Base-by-base conservation (phyloP, 2,113 vertebrate genomes). In the Pycnonotus jocosus region DNA sequence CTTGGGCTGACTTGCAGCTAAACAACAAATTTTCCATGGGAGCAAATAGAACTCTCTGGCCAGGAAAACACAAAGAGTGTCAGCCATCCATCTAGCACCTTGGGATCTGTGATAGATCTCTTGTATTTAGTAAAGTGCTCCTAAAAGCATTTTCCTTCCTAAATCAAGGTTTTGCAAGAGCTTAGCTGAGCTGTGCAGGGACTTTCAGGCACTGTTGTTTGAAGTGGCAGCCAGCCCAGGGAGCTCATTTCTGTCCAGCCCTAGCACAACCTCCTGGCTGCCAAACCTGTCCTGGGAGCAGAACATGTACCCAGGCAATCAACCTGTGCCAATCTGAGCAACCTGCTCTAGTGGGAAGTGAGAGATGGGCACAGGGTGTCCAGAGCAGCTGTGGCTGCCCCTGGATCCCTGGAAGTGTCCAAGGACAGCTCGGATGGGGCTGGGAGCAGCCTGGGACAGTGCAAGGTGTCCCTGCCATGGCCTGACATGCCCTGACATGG, bases 351-450 rank as follows among this genome's bases (percentile, higher is more conserved):
- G 30, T 11, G 35, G 10, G 24, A n/a, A 38, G 15, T 19, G 58
- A 54, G 33, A 28, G 0, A 0, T 48, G 47, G 40, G 50, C n/a
- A 38, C 8, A 44, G 31, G 25, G 1, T 61, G 10, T 6, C 37
- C 23, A 33, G 50, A n/a, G 58, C 7, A 64, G 10, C 12, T 56
- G n/a, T 5, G 6, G 40, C 28, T 73, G 40, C n/a, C 40, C n/a
- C 30, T 38, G 38, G 38, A 40, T 16, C 12, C 28, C 15, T 74
- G 69, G 40, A 10, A 65, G 23, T 56, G 70, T 0, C 8, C 8
- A 2, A 48, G 12, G 18, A 15, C 28, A 38, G 24, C 50, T 0
- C 30, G 48, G 8, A 56, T 1, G 3, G n/a, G 28, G 28, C n/a
- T 64, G 2, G 14, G n/a, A 73, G 23, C 58, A 56, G 3, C 9